Evolutionary conservation across 2,888 invertebrate genomes (phyloP), one percentile per base, ranked within the genome.

Genomic region (Zelleria hepariella): DNA sequence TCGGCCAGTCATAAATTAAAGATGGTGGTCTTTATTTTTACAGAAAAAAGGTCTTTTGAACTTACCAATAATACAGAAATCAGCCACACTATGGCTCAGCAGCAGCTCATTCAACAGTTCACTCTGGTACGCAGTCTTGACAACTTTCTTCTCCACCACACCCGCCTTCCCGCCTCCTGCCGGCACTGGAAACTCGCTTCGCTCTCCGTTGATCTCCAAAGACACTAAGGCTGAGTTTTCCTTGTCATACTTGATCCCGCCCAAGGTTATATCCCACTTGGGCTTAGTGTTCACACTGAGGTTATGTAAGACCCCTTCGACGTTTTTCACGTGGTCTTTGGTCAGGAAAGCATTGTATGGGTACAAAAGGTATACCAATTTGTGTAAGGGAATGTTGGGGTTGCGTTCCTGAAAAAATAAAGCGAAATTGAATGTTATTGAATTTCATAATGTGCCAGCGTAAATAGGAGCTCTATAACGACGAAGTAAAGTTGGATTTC

Each of bases 61-160:
- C 83, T 77, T 67, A 88, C 91, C 94, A 67, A 98, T 90, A 27
- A 98, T 80, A 79, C 98, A 98, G 68, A 97, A 93, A 83, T 98
- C 98, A 1, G 93, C 92, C 2, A 93, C 92, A 61, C 92, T 88
- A 75, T 95, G 94, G 61, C 95, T 94, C 75, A 95, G 90, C 47
- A 96, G 73, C 85, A 98, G 89, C 64, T 95, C 93, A 54, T 94
- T 91, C 57, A 98, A 77, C 52, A 97, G 78, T 60, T 91, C 89
- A 64, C 94, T 94, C 77, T 98, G 98, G 72, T 95, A 95, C 18
- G 90, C 88, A 0, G 96, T 95, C 68, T 93, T 91, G 2, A 98
- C 89, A 8, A 79, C 73, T 4, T 77, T 76, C 55, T 71, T 78
- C 58, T 74, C 70, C 8, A 73, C 72, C 0, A 70, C 68, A 8